phyloP scores from a whole-genome alignment of 2,888 invertebrate genomes.

The Phanerotoma sp. region DNA sequence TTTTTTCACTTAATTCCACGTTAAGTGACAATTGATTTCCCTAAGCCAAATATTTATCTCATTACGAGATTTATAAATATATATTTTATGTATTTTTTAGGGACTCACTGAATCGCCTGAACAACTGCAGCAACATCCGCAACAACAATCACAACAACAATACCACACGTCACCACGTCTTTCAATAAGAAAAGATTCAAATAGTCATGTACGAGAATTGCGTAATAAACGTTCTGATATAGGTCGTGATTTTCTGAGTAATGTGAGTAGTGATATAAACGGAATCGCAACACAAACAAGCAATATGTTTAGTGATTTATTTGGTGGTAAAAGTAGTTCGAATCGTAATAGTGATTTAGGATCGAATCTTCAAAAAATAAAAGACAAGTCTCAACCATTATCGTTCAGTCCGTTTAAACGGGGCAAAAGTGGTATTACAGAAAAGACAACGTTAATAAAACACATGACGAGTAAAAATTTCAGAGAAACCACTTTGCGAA shows the following conservation, averaged over 20 bases:
- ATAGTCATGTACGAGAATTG: constrained; percentile 62
- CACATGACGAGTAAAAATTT: constrained; percentile 72
- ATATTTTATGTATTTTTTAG: constrained; percentile 41
- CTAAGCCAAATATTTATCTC: no score
- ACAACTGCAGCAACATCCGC: constrained; percentile 44
- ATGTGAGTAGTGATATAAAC: constrained; percentile 90
- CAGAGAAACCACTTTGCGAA: constrained; percentile 69
- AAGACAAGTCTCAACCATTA: constrained; percentile 47
- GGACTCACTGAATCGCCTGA: constrained; percentile 58
- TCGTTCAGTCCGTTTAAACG: constrained; percentile 75
- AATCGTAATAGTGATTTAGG: constrained; percentile 51
- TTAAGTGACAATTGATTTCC: not conserved
- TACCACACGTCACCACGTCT: constrained; percentile 37
- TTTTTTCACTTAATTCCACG: no score
- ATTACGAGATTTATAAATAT: not conserved
- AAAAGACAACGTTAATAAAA: constrained; percentile 85
- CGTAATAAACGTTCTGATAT: constrained; percentile 59
- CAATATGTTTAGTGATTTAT: constrained; percentile 92
- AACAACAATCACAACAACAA: no score
- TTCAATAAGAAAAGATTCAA: constrained; percentile 57
- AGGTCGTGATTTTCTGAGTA: constrained; percentile 82
- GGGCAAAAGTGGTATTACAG: constrained; percentile 80
- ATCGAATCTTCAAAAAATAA: constrained; percentile 59
- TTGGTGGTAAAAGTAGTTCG: constrained; percentile 64
- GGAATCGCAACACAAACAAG: constrained; percentile 91